A percentile compares a stretch with the other conserved stretches of the same genome.
phyloP scores from a whole-genome alignment of 2,888 invertebrate species.

The Heliothis peltigera region DNA sequence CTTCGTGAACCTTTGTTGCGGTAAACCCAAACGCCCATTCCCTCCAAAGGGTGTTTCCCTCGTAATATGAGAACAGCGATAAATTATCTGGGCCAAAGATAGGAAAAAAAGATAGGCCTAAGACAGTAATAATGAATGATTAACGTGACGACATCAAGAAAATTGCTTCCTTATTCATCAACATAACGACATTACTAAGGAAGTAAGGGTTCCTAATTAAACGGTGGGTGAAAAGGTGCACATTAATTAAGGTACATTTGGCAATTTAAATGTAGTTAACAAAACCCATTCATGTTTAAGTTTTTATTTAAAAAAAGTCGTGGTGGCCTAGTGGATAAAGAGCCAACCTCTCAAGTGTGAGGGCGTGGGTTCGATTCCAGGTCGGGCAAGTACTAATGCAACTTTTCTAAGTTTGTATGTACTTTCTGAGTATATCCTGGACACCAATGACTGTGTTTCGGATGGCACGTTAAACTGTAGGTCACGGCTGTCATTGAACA shows the following conservation, averaged over 20 bases:
- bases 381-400: too few relatives aligned
- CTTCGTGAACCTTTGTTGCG: slow-evolving; percentile 39
- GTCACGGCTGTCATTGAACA: too few relatives aligned
- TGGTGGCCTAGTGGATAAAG: too few relatives aligned
- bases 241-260: background rate
- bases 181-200: background rate
- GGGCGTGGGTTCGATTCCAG: too few relatives aligned
- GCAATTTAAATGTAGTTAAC: slow-evolving; percentile 1
- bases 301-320: too few relatives aligned
- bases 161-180: slow-evolving; percentile 26
- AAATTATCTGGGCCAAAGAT: slow-evolving; percentile 46
- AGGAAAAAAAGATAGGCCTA: slow-evolving; percentile 27
- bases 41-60: slow-evolving; percentile 32
- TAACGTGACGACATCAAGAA: slow-evolving; percentile 16
- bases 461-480: too few relatives aligned
- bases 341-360: too few relatives aligned
- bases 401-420: too few relatives aligned
- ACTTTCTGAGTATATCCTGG: too few relatives aligned
- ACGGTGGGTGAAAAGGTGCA: slow-evolving; percentile 12
- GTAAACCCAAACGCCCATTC: slow-evolving; percentile 32
- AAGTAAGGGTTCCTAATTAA: slow-evolving; percentile 7
- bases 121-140: slow-evolving; percentile 30
- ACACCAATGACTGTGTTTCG: too few relatives aligned
- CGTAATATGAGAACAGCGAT: slow-evolving; percentile 24
- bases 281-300: too few relatives aligned